A percentile compares a stretch with the other conserved stretches of the same genome.
Conservation (phyloP, 1,140 invertebrate species). For the Zaprionus taronus region DNA sequence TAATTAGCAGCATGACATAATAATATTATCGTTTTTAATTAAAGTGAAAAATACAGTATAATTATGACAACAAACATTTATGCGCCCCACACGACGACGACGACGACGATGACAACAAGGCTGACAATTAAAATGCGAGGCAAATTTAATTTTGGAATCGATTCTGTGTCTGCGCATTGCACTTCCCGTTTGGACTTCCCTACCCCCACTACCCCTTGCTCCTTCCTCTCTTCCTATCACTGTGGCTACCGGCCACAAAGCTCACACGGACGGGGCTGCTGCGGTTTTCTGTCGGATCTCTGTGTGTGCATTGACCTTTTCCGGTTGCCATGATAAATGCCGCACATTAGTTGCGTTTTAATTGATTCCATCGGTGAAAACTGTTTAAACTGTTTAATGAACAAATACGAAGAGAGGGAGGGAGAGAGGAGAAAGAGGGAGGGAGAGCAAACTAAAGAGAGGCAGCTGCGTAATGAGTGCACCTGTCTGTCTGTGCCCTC, state of each 20-base stretch:
- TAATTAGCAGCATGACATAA: conserved; percentile 24
- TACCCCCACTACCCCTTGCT: neutral
- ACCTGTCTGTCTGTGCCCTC: conserved; percentile 27
- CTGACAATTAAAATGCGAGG: conserved; percentile 73
- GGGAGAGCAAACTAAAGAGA: neutral
- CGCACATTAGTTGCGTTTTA: conserved; percentile 78
- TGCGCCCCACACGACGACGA: neutral
- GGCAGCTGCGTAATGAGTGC: conserved; percentile 11
- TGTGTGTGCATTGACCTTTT: conserved; percentile 46
- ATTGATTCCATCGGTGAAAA: conserved; percentile 68
- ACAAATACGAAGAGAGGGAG: conserved; percentile 1
- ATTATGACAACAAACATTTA: conserved; percentile 48
- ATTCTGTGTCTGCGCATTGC: neutral
- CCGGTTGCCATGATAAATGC: conserved; percentile 69
- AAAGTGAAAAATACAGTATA: conserved; percentile 38
- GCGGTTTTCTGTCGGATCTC: conserved; percentile 2
- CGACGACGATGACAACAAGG: conserved; percentile 4
- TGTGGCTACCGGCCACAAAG: conserved; percentile 16
- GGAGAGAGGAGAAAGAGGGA: no score
- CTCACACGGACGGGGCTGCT: conserved; percentile 9
- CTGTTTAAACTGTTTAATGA: conserved; percentile 37
- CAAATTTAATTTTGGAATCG: conserved; percentile 58
- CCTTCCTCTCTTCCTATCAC: neutral
- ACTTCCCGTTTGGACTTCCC: neutral
- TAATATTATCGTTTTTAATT: conserved; percentile 53